Base-by-base conservation (phyloP, 2,888 invertebrate genomes). In the Polyommatus iphigenia region DNA sequence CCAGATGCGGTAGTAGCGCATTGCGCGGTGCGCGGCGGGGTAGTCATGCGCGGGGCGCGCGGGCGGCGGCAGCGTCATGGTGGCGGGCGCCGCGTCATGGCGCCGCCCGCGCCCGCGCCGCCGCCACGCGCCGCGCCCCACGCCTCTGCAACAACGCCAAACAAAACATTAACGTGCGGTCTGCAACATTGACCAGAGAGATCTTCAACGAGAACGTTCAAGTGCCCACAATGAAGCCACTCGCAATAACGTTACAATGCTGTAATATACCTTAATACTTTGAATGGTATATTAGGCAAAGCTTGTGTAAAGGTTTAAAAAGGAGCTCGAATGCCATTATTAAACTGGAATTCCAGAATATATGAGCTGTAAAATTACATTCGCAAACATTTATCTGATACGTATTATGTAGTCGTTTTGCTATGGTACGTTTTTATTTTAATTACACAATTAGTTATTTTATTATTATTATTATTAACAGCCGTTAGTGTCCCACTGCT, bases 1-100 rank as follows among this genome's bases (percentile, higher is more conserved):
- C 98, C 98, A 98, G 91, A 98, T 96, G 94, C 97, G 96, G 94
- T 97, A 97, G 95, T 97, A 97, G 95, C 97, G 94, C 92, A 95
- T 95, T 89, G 95, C 95, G 94, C 95, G 95, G 86, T 94, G 94
- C 90, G 95, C 95, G 90, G 92, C 90, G 86, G 92, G 91, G 89
- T 93, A 93, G 86, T 41, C 41, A 41, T 87, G 91, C 90, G 95
- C 90, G 92, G 93, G 85, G 85, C 85, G 91, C 95, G 95, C 93
- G 94, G 92, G 94, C 94, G 90, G 94, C 91, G 95, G 95, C 95
- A 94, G 94, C 87, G 94, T 91, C 90, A 90, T 91, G 91, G 92
- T 90, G 91, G 92, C 92, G 91, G 91, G 94, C 91, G 95, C 95
- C 93, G 94, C 87, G 91, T 92, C 91, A 88, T 92, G 89, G 93